phyloP scores from a whole-genome alignment of 2,113 vertebrate genomes.

The Gallinago media region DNA sequence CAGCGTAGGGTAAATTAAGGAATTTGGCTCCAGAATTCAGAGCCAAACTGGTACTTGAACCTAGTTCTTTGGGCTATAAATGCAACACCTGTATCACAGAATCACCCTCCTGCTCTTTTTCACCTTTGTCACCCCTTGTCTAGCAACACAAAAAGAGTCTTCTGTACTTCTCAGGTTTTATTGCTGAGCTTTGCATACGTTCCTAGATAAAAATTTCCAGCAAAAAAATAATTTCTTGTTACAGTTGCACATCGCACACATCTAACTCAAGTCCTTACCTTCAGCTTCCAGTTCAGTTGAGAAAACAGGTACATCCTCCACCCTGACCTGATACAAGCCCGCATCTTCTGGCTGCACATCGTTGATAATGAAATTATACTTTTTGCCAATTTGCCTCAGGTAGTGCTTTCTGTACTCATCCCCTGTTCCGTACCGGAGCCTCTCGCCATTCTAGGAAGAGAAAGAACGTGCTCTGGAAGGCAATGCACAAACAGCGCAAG shows the following conservation, averaged over 20 bases:
- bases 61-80: neutral
- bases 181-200: neutral
- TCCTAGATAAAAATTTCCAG: neutral
- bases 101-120: neutral
- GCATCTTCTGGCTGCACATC: conserved; percentile 84
- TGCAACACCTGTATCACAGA: neutral
- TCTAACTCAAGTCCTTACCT: conserved; percentile 61
- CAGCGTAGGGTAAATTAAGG: neutral
- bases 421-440: conserved; percentile 69
- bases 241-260: neutral
- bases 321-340: conserved; percentile 88
- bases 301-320: conserved; percentile 84
- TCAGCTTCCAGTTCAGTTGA: conserved; percentile 79
- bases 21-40: neutral
- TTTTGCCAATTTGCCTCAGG: conserved; percentile 70
- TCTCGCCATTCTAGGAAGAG: conserved; percentile 75
- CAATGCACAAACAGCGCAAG: neutral
- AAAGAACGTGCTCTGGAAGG: neutral
- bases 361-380: conserved; percentile 83
- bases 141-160: neutral
- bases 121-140: neutral
- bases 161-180: neutral
- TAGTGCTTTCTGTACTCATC: conserved; percentile 66
- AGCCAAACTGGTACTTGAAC: neutral
- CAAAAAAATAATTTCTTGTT: neutral